Conservation (phyloP, 1,140 invertebrate species). For the Temnothorax curvispinosus region DNA sequence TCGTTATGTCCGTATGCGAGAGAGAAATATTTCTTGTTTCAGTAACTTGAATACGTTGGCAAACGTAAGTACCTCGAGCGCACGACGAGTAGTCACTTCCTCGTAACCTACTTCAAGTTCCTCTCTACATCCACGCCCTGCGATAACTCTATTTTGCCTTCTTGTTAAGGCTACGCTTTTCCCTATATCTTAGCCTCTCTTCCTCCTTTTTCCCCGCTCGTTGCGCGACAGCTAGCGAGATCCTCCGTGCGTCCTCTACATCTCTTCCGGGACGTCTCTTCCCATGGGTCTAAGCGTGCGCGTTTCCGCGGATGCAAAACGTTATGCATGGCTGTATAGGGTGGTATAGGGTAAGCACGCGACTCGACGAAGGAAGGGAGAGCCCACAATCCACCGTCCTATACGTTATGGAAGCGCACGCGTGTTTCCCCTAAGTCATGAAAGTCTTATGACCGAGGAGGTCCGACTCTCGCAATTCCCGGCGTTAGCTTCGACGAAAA, state of each 20-base stretch:
- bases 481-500: conserved; percentile 75
- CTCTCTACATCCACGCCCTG: conserved; percentile 38
- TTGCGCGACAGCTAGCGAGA: background rate
- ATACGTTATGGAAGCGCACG: conserved; percentile 66
- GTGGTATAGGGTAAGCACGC: conserved; percentile 22
- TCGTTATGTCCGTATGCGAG: conserved; percentile 28
- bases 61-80: conserved; percentile 42
- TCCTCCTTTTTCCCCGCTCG: conserved; percentile 1
- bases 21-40: conserved; percentile 55
- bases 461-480: conserved; percentile 72
- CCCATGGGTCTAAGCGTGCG: conserved; percentile 78
- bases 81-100: conserved; percentile 45
- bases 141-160: conserved; percentile 35
- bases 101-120: conserved; percentile 42
- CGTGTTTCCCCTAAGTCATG: conserved; percentile 72
- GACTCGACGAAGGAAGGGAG: background rate
- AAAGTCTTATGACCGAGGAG: conserved; percentile 76
- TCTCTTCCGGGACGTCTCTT: conserved; percentile 25
- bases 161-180: conserved; percentile 35
- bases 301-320: conserved; percentile 55
- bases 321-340: conserved; percentile 53
- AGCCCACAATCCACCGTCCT: conserved; percentile 54
- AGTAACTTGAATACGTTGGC: conserved; percentile 33
- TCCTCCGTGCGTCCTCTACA: conserved; percentile 36
- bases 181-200: conserved; percentile 1